These are phyloP conservation scores for Lophochroa leadbeateri DNA, from an alignment of 2,113 vertebrate genomes.

Conservation along the genomic window DNA sequence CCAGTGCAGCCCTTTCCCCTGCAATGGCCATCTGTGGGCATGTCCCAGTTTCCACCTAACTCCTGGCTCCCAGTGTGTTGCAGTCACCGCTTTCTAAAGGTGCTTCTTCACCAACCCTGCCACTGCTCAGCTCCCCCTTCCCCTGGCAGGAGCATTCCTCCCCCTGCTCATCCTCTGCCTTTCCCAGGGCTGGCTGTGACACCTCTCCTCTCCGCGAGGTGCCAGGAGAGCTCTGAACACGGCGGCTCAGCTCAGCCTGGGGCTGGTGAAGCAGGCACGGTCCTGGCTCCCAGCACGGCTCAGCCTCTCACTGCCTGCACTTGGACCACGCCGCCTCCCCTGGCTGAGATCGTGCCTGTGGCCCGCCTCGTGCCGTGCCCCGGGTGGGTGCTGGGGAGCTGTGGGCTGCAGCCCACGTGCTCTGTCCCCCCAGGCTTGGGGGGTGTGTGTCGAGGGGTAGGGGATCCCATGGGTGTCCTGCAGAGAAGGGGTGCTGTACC, in stretches of 20 bases:
- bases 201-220: slow-evolving; percentile 55
- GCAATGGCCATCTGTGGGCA: accelerated
- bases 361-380: not conserved
- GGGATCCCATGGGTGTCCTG: not conserved
- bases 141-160: not conserved
- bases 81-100: not conserved
- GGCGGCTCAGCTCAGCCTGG: not conserved
- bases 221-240: slow-evolving; percentile 58
- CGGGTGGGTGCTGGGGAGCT: not conserved
- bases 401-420: not conserved
- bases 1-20: not conserved
- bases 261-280: not conserved
- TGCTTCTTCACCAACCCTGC: not conserved
- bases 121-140: not conserved
- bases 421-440: not conserved
- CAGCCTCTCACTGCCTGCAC: not conserved
- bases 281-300: not conserved
- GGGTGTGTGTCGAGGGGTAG: not conserved
- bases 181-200: not conserved
- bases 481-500: not conserved
- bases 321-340: not conserved
- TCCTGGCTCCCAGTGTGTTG: not conserved
- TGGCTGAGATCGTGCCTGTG: not conserved
- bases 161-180: not conserved
- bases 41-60: not conserved